A percentile compares a stretch with the other conserved stretches of the same genome.
Conservation (phyloP, 2,113 vertebrate genomes). For the Protomyctophum bolini region DNA sequence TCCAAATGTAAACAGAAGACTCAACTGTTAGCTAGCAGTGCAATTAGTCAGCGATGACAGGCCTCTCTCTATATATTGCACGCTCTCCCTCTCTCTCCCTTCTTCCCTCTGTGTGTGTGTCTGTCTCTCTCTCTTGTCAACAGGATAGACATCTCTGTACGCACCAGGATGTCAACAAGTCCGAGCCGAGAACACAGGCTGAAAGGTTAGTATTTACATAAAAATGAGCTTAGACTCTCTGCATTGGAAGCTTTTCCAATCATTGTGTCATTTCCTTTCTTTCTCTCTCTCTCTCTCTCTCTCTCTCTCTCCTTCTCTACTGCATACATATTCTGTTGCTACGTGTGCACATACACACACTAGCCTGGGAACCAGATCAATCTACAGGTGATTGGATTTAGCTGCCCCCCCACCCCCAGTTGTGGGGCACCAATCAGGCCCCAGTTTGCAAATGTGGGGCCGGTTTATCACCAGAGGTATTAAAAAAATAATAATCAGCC, state of each 20-base stretch:
- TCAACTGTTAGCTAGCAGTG: conserved; percentile 69
- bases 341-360: conserved; percentile 24
- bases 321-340: conserved; percentile 19
- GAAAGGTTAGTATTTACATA: conserved; percentile 77
- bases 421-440: too few species aligned
- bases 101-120: not conserved
- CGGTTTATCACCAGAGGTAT: too few species aligned
- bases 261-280: conserved; percentile 19
- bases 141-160: conserved; percentile 53
- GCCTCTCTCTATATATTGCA: conserved; percentile 16
- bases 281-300: conserved; percentile 4
- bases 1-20: conserved; percentile 74
- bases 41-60: conserved; percentile 76
- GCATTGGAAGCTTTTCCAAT: conserved; percentile 49
- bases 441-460: too few species aligned
- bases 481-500: too few species aligned
- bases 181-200: conserved; percentile 59
- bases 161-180: conserved; percentile 66
- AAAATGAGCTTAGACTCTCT: conserved; percentile 62
- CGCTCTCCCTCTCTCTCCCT: conserved; percentile 19
- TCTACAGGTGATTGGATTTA: too few species aligned
- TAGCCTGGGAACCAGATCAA: too few species aligned
- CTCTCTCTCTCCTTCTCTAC: not conserved
- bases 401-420: too few species aligned
- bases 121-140: conserved; percentile 59